Evolutionary conservation across 2,888 invertebrate genomes (phyloP).

Genomic region (Dynastes hyllus): DNA sequence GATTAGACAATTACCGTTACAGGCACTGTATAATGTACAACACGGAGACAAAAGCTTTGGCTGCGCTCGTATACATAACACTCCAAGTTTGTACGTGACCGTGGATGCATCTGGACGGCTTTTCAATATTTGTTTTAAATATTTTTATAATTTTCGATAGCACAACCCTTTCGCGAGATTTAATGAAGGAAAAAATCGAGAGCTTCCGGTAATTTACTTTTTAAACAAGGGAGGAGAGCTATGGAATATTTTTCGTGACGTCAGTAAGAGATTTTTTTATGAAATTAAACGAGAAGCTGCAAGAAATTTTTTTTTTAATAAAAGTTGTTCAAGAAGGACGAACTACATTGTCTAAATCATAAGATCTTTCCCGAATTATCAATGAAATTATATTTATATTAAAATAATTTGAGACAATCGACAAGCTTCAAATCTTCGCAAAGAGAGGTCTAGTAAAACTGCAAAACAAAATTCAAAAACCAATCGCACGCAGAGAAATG

Average conservation of each 20-base stretch:
- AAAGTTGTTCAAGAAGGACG: too few species aligned
- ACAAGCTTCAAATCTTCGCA: too few species aligned
- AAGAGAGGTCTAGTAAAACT: too few species aligned
- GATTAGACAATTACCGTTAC: conserved; percentile 45
- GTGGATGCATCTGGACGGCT: conserved; percentile 58
- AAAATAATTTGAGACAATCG: too few species aligned
- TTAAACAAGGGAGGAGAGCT: background rate
- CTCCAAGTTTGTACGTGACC: conserved; percentile 57
- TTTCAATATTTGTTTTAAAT: conserved; percentile 60
- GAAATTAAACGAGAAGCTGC: too few species aligned
- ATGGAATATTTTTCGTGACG: background rate
- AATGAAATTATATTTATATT: too few species aligned
- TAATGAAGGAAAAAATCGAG: conserved; percentile 36
- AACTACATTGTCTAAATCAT: too few species aligned
- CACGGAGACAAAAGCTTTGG: conserved; percentile 14
- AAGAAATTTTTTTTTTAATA: too few species aligned
- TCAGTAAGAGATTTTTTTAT: too few species aligned
- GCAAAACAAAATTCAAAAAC: too few species aligned
- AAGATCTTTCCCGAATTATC: too few species aligned
- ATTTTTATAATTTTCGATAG: conserved; percentile 56
- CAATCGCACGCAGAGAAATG: too few species aligned
- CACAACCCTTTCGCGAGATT: conserved; percentile 53
- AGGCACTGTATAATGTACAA: background rate
- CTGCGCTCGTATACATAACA: conserved; percentile 18
- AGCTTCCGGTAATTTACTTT: conserved; percentile 27